Percentiles rank a stretch among this genome's conserved stretches.
These are phyloP conservation scores for Apis mellifera DNA, from an alignment of 1,140 invertebrate species.

Conservation along the genomic window Amel_HAv3.1 CM009931.2:6600001-6600500, in stretches of 20 bases:
- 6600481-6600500: conserved; percentile 95
- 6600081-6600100: conserved; percentile 47
- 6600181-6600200: conserved; percentile 94
- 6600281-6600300: conserved; percentile 87
- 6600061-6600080: neutral
- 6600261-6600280: conserved; percentile 80
- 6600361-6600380: conserved; percentile 95
- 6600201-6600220: conserved; percentile 95
- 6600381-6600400: conserved; percentile 98
- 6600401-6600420: conserved; percentile 94
- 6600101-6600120: conserved; percentile 41
- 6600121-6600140: conserved; percentile 13
- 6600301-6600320: conserved; percentile 96
- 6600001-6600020: neutral
- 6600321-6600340: conserved; percentile 92
- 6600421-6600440: conserved; percentile 97
- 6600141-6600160: conserved; percentile 80
- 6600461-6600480: conserved; percentile 95
- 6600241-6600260: conserved; percentile 87
- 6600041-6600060: conserved; percentile 30
- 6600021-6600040: conserved; percentile 31
- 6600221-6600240: conserved; percentile 94
- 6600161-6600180: conserved; percentile 81
- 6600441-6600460: conserved; percentile 97
- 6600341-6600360: conserved; percentile 89